Percentiles rank a stretch among this genome's conserved stretches.
Evolutionary conservation across 64 coral and sea anemone genomes (phyloP).

Genomic region (Hydrozoanthus tunicans): DNA sequence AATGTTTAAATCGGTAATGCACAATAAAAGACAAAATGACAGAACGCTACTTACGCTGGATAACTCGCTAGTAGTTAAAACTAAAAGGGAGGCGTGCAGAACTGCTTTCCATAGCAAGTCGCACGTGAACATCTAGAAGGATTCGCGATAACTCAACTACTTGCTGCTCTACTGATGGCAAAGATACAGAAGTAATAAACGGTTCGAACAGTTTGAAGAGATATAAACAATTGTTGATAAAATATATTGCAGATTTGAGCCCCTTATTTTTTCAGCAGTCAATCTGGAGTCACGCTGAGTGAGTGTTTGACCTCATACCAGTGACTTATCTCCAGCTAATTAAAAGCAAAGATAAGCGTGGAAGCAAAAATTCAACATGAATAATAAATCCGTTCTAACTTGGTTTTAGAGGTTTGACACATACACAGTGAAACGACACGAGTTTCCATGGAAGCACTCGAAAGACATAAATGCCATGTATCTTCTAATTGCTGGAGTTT

Average conservation of each 20-base stretch:
- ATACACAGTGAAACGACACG: not conserved
- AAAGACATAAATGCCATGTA: not conserved
- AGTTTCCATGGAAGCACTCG: not conserved
- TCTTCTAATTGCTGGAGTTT: constrained; percentile 15
- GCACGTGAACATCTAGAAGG: not conserved
- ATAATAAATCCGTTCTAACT: not conserved
- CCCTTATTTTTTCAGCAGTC: constrained; percentile 1
- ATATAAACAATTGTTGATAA: constrained; percentile 15
- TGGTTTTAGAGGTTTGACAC: not conserved
- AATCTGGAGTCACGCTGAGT: not conserved
- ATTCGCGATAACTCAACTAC: not conserved
- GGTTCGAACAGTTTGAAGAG: not conserved
- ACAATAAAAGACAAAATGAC: not conserved
- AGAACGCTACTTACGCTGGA: not conserved
- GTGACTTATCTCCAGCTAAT: constrained; percentile 16
- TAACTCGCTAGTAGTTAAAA: not conserved
- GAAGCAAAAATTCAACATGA: not conserved
- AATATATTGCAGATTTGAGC: not conserved
- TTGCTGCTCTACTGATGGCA: not conserved
- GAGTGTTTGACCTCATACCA: constrained; percentile 32
- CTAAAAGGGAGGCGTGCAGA: not conserved
- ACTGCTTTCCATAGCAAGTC: not conserved
- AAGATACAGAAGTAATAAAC: constrained; percentile 1
- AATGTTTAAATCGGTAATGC: no score
- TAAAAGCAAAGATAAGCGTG: constrained; percentile 3